A percentile compares a stretch with the other conserved stretches of the same genome.
phyloP scores from a whole-genome alignment of 2,888 invertebrate genomes.

The Ptilodon capucinus region DNA sequence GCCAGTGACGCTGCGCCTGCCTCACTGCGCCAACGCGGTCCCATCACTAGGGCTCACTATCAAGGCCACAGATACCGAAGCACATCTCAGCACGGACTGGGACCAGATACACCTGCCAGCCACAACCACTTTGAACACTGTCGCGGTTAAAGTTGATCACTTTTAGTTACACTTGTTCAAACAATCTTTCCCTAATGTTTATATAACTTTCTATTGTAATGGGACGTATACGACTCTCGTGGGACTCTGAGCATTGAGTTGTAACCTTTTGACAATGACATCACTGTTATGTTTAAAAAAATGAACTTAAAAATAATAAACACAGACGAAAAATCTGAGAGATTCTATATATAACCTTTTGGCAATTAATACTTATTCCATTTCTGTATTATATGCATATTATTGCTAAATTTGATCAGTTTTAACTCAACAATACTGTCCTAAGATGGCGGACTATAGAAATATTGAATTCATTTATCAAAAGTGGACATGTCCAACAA shows the following conservation, averaged over 20 bases:
- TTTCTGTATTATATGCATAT: too few relatives aligned
- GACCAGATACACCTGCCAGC: constrained; percentile 92
- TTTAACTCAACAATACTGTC: not conserved
- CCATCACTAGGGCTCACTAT: constrained; percentile 89
- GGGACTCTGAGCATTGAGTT: too few relatives aligned
- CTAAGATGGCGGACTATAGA: not conserved
- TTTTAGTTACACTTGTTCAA: constrained; percentile 76
- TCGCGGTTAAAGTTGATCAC: constrained; percentile 95
- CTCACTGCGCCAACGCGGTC: constrained; percentile 91
- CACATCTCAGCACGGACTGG: constrained; percentile 92
- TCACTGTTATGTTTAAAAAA: too few relatives aligned
- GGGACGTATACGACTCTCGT: too few relatives aligned
- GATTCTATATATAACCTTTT: too few relatives aligned
- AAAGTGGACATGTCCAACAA: constrained; percentile 8
- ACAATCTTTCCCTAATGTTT: not conserved
- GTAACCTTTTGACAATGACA: too few relatives aligned
- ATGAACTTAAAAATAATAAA: too few relatives aligned
- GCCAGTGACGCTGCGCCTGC: constrained; percentile 95
- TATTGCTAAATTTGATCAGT: not conserved
- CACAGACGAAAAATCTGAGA: too few relatives aligned
- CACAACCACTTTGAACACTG: constrained; percentile 92
- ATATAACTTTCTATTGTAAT: too few relatives aligned
- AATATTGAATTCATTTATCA: not conserved
- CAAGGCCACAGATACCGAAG: constrained; percentile 91
- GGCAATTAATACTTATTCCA: too few relatives aligned